Evolutionary conservation across 1,140 invertebrate genomes (phyloP), one percentile per base, ranked within the genome.

Genomic region (Macrobrachium nipponense): DNA sequence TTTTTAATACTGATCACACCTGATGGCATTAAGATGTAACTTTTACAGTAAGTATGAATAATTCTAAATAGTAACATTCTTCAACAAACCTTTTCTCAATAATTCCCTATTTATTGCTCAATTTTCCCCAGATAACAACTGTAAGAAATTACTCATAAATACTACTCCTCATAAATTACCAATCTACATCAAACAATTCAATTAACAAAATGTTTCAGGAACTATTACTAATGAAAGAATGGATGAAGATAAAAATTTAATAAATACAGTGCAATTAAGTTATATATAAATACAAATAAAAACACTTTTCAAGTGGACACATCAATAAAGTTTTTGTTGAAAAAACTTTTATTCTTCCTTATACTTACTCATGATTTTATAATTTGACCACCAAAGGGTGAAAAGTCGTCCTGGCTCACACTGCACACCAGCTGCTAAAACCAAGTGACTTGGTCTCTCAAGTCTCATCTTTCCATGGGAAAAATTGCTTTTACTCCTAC

Each of bases 351-450:
- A 86, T 17, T 86, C 84, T 43, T 86, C 62, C 58, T 86, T 86
- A 27, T 70, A 79, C 59, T 86, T 86, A n/a, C 12, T 18, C 43
- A 66, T 58, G 1, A 61, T 68, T n/a, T n/a, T 60, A 20, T 77
- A 70, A 11, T 80, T 18, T 17, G 84, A 43, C 86, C 86, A 87
- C 86, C 86, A 87, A 10, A 87, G 79, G 5, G 86, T 87, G 44
- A 87, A 87, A 20, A 87, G 23, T 20, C 79, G 61, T 11, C 86
- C 86, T 60, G 79, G 79, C 43, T 87, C 86, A 72, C 61, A 77
- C 58, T 78, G 80, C 51, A 87, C 80, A 14, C 86, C 86, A 51
- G 86, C 86, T 51, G 86, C 86, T 14, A 87, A 59, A 20, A 87
- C 86, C 15, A 87, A 64, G 17, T 59, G 73, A 64, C 84, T 72